phyloP scores from a whole-genome alignment of 2,113 vertebrate genomes.

The Sebastes fasciatus region DNA sequence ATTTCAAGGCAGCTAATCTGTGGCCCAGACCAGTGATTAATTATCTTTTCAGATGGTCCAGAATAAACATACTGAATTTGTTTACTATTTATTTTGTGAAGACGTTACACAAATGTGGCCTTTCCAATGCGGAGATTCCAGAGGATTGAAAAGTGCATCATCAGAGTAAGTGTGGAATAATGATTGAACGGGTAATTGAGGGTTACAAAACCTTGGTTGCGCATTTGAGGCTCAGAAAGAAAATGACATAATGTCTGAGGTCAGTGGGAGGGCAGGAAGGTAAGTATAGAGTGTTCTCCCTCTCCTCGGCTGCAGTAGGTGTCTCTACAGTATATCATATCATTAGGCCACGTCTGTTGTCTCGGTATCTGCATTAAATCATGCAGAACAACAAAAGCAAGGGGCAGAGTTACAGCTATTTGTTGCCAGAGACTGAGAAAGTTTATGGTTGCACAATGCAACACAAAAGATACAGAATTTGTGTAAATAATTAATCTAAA shows the following conservation, averaged over 20 bases:
- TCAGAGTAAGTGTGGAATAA: neutral
- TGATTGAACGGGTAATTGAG: neutral
- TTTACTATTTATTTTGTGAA: neutral
- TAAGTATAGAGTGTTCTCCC: constrained; percentile 14
- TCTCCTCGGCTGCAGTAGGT: neutral
- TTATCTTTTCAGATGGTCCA: neutral
- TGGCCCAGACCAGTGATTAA: neutral
- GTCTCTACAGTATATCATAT: constrained; percentile 1
- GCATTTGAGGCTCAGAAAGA: constrained; percentile 21
- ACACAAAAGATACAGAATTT: neutral
- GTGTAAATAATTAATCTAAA: neutral
- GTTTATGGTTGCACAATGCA: neutral
- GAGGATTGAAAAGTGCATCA: constrained; percentile 1
- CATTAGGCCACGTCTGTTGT: constrained; percentile 6
- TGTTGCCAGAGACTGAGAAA: neutral
- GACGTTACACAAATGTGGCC: neutral
- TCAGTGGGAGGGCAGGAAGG: constrained; percentile 7
- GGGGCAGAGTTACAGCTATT: constrained; percentile 1
- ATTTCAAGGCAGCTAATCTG: constrained; percentile 22
- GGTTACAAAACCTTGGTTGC: constrained; percentile 21
- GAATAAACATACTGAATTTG: neutral
- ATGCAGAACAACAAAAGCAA: constrained; percentile 18
- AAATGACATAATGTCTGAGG: constrained; percentile 47
- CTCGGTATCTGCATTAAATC: constrained; percentile 7
- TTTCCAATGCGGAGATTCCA: neutral